These are phyloP conservation scores for Philereme vetulata DNA, from an alignment of 2,888 invertebrate genomes.

Conservation along the genomic window DNA sequence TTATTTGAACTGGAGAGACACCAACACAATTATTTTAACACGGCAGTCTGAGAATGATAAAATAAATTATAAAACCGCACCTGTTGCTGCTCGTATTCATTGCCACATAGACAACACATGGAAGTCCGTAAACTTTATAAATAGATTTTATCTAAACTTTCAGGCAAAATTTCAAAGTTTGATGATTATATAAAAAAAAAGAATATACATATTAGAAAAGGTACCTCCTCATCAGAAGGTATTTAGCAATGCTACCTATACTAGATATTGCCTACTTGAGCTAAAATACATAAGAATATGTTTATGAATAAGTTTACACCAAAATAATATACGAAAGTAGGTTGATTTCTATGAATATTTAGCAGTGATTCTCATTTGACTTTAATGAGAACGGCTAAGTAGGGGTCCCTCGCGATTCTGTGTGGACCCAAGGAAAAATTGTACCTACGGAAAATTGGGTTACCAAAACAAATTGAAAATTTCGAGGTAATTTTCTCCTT, in stretches of 20 bases:
- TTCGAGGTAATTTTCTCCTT: conserved; percentile 74
- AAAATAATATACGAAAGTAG: too few relatives aligned
- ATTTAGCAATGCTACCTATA: neutral
- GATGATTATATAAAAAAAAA: too few relatives aligned
- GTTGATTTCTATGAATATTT: conserved; percentile 9
- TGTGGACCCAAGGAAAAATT: conserved; percentile 67
- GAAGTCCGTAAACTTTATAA: conserved; percentile 18
- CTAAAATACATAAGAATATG: too few relatives aligned
- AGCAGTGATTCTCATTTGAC: conserved; percentile 21
- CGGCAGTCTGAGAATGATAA: conserved; percentile 21
- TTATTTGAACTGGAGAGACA: too few relatives aligned
- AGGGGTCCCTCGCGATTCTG: conserved; percentile 57
- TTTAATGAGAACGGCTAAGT: conserved; percentile 52
- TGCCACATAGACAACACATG: conserved; percentile 12
- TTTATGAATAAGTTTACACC: neutral
- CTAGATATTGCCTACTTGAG: too few relatives aligned
- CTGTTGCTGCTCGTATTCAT: conserved; percentile 32
- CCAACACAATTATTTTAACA: neutral
- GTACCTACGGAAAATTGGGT: conserved; percentile 70
- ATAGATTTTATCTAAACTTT: conserved; percentile 4
- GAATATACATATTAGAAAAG: neutral
- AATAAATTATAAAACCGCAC: conserved; percentile 31
- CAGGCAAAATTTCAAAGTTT: neutral
- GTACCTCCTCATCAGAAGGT: neutral
- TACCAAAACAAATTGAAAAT: conserved; percentile 77